phyloP scores from a whole-genome alignment of 2,797 vertebrate species.

The Hafferia zeledoni region DNA sequence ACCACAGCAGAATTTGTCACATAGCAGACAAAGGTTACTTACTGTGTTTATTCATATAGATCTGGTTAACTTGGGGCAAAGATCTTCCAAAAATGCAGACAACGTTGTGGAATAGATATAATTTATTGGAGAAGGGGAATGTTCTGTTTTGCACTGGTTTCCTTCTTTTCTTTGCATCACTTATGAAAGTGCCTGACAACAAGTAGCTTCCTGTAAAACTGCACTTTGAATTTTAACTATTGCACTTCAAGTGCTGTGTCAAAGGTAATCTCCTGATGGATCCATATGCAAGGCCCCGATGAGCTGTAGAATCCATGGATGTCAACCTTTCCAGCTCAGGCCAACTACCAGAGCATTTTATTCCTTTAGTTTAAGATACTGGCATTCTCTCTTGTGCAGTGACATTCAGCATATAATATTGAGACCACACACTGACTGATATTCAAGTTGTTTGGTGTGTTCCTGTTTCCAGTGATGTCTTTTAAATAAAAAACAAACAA shows the following conservation, averaged over 20 bases:
- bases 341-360: neutral
- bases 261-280: neutral
- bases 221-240: neutral
- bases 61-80: slow-evolving; percentile 21
- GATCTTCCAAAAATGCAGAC: neutral
- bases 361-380: neutral
- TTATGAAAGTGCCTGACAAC: neutral
- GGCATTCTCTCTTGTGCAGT: neutral
- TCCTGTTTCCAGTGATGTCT: neutral
- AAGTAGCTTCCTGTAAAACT: neutral
- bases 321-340: neutral
- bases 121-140: neutral
- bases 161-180: neutral
- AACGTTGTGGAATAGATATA: neutral
- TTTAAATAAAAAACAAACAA: neutral
- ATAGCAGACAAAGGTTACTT: neutral
- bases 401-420: neutral
- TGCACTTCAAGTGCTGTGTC: neutral
- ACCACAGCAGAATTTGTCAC: neutral
- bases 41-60: neutral
- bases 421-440: neutral
- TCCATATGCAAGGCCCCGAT: neutral
- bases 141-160: neutral
- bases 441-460: neutral
- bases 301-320: neutral